phyloP scores from a whole-genome alignment of 2,113 vertebrate species.

The Daubentonia madagascariensis region DNA sequence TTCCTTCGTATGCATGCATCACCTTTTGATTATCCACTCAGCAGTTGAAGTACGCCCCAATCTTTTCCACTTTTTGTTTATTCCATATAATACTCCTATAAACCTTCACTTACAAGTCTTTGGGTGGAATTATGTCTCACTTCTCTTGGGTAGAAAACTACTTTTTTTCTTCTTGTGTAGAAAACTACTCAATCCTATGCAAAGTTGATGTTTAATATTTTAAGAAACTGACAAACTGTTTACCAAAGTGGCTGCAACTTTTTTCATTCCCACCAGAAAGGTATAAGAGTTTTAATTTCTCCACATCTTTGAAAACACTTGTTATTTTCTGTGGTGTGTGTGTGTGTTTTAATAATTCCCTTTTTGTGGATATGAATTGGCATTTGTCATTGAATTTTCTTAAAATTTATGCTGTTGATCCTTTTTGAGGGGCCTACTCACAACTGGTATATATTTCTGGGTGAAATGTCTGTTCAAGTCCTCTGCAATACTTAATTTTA shows the following conservation, averaged over 20 bases:
- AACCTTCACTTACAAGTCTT: not conserved
- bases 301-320: not conserved
- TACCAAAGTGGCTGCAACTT: not conserved
- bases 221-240: not conserved
- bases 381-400: not conserved
- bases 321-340: not conserved
- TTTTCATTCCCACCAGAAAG: not conserved
- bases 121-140: not conserved
- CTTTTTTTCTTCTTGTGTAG: not conserved
- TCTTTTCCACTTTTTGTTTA: not conserved
- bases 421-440: not conserved
- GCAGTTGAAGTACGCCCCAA: not conserved
- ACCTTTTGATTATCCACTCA: not conserved
- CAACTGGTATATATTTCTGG: not conserved
- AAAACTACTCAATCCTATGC: not conserved
- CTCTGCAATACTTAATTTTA: not conserved
- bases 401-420: not conserved
- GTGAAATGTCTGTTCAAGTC: not conserved
- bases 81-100: not conserved
- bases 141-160: not conserved
- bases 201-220: not conserved
- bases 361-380: not conserved
- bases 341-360: not conserved
- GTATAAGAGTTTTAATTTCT: not conserved
- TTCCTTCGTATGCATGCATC: not conserved